A percentile compares a stretch with the other conserved stretches of the same genome.
Conservation (phyloP, 1,140 invertebrate species). For the Thaumatotibia leucotreta region DNA sequence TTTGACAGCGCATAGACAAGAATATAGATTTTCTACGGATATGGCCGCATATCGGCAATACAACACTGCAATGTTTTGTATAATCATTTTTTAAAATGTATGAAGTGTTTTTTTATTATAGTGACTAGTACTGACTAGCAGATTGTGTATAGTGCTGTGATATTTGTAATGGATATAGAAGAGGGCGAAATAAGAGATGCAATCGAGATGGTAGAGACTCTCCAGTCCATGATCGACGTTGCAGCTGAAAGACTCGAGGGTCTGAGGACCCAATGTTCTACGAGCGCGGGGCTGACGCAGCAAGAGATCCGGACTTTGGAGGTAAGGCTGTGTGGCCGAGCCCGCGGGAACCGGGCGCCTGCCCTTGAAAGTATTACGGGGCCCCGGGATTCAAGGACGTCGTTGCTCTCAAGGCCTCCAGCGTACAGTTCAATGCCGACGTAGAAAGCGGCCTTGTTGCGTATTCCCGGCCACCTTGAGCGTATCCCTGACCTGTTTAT, state of each 20-base stretch:
- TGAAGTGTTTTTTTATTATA: conserved; percentile 69
- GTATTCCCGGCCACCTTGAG: conserved; percentile 6
- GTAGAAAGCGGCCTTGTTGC: not conserved
- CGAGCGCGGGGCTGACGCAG: conserved; percentile 93
- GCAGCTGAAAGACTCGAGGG: conserved; percentile 94
- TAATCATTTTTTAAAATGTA: conserved; percentile 76
- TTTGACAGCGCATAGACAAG: conserved; percentile 57
- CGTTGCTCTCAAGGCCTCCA: conserved; percentile 50
- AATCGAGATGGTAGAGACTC: conserved; percentile 79
- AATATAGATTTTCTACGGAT: conserved; percentile 74
- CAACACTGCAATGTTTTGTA: conserved; percentile 75
- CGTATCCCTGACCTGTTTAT: conserved; percentile 17
- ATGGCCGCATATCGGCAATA: conserved; percentile 76
- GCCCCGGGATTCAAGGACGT: conserved; percentile 55
- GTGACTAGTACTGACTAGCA: conserved; percentile 56
- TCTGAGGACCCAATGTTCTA: conserved; percentile 93
- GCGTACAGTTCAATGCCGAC: conserved; percentile 56
- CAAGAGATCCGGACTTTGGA: conserved; percentile 96
- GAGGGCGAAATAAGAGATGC: conserved; percentile 79
- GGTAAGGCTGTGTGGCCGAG: conserved; percentile 76
- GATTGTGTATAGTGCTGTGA: conserved; percentile 72
- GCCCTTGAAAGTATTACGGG: conserved; percentile 60
- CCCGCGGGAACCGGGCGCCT: conserved; percentile 19
- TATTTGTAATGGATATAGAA: conserved; percentile 76
- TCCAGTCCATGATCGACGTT: conserved; percentile 96